Base-by-base conservation (phyloP, 1,140 invertebrate species). In the Lysiphlebus fabarum region DNA sequence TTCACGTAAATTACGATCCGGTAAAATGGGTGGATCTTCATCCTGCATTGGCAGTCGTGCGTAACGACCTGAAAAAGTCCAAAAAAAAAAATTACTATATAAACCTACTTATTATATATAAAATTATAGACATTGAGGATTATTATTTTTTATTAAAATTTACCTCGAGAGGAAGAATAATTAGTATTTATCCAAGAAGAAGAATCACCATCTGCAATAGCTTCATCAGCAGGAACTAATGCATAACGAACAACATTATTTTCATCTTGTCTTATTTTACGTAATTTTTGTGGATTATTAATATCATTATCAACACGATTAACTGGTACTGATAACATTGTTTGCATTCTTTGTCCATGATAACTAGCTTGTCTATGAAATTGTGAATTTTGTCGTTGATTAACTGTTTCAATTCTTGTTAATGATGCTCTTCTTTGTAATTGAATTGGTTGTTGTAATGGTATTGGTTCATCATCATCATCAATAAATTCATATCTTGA, bases 401-500 rank as follows among this genome's bases (percentile, higher is more conserved):
- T 47, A 6, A 40, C 6, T n/a, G 43, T 48, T 38, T 60, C 58
- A 55, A 60, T 55, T 12, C 58, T 44, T 12, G 58, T 41, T 7
- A 60, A 37, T 7, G 58, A 60, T n/a, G 58, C 58, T 14, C 58
- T 37, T 54, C 58, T 48, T 14, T 60, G 51, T 1, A 60, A 33
- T 4, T 33, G 41, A 10, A 11, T 11, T 14, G 48, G 55, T 7
- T 38, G 45, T 12, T 38, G 58, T 42, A 40, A 33, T 36, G 43
- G 56, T 42, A 36, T 51, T 50, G 36, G 4, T 38, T 67, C 64
- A 8, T 72, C 73, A 12, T 77, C 69, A 43, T 72, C 63, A 37
- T 61, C 64, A 34, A 78, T 74, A 59, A 76, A 78, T 47, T 78
- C 77, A 64, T 78, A 80, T 12, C 73, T 68, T 4, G 17, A 26